These are phyloP conservation scores for Anarhynchus alexandrinus DNA, from an alignment of 2,113 vertebrate genomes.

Conservation along the genomic window DNA sequence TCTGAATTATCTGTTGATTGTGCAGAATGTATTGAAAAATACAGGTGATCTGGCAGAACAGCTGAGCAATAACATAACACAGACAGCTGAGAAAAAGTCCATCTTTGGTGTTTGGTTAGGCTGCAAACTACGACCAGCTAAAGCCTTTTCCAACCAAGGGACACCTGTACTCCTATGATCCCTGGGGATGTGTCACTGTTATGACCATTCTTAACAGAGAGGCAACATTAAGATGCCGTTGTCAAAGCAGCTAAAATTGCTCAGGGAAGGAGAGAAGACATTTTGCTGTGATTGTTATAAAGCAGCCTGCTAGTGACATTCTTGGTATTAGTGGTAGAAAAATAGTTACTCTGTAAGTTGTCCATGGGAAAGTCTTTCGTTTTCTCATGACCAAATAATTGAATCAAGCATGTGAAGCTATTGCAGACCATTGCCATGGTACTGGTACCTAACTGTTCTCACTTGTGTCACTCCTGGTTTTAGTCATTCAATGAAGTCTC, in stretches of 20 bases:
- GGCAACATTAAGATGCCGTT: not conserved
- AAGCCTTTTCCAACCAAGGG: not conserved
- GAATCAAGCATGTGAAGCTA: not conserved
- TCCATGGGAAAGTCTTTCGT: not conserved
- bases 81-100: not conserved
- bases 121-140: not conserved
- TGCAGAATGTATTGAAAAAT: not conserved
- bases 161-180: not conserved
- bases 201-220: not conserved
- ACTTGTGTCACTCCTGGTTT: not conserved
- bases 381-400: not conserved
- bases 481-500: not conserved
- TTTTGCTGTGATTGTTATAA: not conserved
- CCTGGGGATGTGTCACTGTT: not conserved
- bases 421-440: not conserved
- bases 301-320: not conserved
- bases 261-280: not conserved
- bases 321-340: not conserved
- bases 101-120: not conserved
- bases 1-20: not conserved
- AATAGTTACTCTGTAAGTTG: not conserved
- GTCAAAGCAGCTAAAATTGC: not conserved
- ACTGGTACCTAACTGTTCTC: not conserved
- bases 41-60: not conserved
- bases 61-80: not conserved